Base-by-base conservation (phyloP, 2,888 invertebrate genomes). In the Tolmerus cingulatus region DNA sequence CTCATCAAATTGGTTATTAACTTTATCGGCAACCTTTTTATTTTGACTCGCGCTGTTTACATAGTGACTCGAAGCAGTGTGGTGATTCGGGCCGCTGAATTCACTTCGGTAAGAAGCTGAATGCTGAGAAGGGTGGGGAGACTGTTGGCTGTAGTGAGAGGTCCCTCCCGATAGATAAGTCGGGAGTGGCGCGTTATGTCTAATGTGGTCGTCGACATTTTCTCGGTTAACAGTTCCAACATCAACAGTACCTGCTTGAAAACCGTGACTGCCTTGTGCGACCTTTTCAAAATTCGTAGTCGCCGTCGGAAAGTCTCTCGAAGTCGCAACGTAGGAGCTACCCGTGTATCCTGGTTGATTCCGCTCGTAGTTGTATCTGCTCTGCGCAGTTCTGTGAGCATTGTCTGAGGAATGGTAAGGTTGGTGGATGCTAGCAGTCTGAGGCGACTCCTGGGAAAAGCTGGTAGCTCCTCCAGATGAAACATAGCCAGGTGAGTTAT, bases 171-270 rank as follows among this genome's bases (percentile, higher is more conserved):
- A 79, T 9, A 46, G 23, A 77, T 84, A 88, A 4, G 51, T 16
- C 9, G 66, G 66, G 27, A 51, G 89, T 89, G 51, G 77, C 23
- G 81, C 57, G 5, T 46, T 87, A 57, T 82, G n/a, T n/a, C 90
- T 90, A 43, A 92, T 88, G 88, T 92, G 92, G n/a, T 92, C 91
- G 88, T 92, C 92, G 16, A 91, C 91, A 88, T 91, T 92, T 27
- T 89, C 90, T 0, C 91, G 90, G 78, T 90, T 89, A 0, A 92
- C 66, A 14, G 89, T 89, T 27, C 91, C 92, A 86, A 92, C 88
- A 87, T 92, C 92, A 0, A 93, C 86, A 0, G 91, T 90, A 27
- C 91, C 91, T 2, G 91, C 87, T 30, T 90, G 92, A 88, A 92
- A 92, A 40, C 91, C 91, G 87, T 90, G 91, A 14, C 89, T 90